Conservation (phyloP, 2,113 vertebrate species). For the Protobothrops mucrosquamatus region DNA sequence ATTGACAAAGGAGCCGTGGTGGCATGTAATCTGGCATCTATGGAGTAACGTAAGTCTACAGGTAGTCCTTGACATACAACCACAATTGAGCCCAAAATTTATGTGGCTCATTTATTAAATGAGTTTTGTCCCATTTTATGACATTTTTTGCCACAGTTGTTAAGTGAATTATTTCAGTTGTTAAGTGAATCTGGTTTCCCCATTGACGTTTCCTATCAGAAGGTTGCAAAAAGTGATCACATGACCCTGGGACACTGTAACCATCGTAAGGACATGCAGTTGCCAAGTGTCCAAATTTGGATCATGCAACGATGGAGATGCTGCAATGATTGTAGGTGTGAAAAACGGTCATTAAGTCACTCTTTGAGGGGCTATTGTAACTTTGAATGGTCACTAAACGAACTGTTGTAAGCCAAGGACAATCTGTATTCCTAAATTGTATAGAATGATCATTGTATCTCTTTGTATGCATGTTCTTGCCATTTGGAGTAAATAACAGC, state of each 20-base stretch:
- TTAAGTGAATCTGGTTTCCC: not conserved
- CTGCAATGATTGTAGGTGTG: not conserved
- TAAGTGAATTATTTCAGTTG: not conserved
- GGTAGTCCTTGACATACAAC: not conserved
- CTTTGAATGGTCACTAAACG: not conserved
- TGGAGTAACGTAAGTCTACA: not conserved
- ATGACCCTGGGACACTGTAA: not conserved
- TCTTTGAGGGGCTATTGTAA: not conserved
- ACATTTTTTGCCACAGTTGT: not conserved
- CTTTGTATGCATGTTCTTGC: not conserved
- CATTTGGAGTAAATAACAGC: not conserved
- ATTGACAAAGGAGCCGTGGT: not conserved
- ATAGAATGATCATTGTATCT: not conserved
- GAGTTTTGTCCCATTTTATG: not conserved
- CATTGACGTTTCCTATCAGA: not conserved
- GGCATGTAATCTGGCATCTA: not conserved
- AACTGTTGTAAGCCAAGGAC: not conserved
- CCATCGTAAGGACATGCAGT: not conserved
- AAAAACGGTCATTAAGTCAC: not conserved
- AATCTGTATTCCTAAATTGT: not conserved
- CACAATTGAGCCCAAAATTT: not conserved
- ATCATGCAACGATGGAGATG: not conserved
- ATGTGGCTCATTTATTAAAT: not conserved
- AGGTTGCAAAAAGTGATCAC: not conserved
- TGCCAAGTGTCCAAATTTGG: not conserved